phyloP scores from a whole-genome alignment of 2,797 vertebrate species.

The Cossypha dichroa region DNA sequence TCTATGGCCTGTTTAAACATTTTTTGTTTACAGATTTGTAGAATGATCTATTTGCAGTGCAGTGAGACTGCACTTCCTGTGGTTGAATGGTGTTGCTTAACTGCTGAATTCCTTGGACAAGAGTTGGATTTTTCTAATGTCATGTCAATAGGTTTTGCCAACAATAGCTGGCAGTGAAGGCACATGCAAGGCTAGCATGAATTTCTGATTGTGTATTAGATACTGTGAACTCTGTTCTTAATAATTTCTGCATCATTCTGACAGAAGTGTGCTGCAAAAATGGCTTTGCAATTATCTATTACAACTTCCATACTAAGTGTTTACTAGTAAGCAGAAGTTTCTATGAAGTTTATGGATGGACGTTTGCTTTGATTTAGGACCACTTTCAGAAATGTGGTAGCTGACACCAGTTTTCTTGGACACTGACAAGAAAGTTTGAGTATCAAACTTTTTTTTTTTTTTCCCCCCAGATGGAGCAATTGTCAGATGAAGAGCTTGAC shows the following conservation, averaged over 20 bases:
- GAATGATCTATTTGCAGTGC: conserved; percentile 42
- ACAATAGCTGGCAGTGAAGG: background rate
- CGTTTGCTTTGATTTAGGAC: background rate
- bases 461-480: conserved; percentile 91
- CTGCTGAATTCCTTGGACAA: conserved; percentile 49
- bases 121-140: conserved; percentile 18
- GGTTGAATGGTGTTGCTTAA: conserved; percentile 26
- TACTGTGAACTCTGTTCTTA: background rate
- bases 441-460: background rate
- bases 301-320: background rate
- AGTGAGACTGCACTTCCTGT: conserved; percentile 19
- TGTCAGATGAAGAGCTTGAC: conserved; percentile 96
- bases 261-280: background rate
- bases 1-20: conserved; percentile 28
- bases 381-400: background rate
- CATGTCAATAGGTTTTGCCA: background rate
- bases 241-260: background rate
- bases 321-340: background rate
- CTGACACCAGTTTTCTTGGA: background rate
- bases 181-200: background rate
- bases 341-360: background rate
- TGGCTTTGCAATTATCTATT: background rate
- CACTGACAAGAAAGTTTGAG: background rate
- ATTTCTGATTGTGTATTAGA: background rate
- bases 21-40: conserved; percentile 45